These are phyloP conservation scores for Euschistus heros DNA, from an alignment of 1,140 invertebrate genomes.

Conservation along the genomic window DNA sequence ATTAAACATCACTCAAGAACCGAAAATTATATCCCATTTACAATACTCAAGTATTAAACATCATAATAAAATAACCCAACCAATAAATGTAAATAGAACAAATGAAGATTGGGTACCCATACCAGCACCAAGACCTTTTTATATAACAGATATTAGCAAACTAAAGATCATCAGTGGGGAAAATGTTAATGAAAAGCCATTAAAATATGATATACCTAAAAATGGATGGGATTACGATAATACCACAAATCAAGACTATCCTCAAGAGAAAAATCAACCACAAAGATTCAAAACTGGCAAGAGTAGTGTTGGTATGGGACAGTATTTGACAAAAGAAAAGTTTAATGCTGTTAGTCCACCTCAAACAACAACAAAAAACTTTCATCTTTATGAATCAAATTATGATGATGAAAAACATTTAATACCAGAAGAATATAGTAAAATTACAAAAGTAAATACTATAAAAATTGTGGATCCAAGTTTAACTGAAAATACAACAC, in stretches of 20 bases:
- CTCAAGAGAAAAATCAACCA: neutral
- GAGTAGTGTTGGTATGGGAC: too few species aligned
- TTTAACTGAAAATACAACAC: neutral
- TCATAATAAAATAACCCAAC: neutral
- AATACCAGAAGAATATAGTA: too few species aligned
- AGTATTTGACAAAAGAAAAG: too few species aligned
- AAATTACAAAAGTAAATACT: too few species aligned
- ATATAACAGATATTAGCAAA: constrained; percentile 28
- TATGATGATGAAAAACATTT: too few species aligned
- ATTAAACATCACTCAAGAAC: neutral
- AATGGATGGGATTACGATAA: constrained; percentile 3
- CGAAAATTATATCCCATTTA: neutral
- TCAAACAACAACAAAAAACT: too few species aligned
- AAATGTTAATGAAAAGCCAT: neutral
- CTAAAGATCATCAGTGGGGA: neutral
- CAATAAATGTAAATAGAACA: constrained; percentile 21
- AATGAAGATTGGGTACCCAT: constrained; percentile 31
- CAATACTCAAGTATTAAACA: neutral
- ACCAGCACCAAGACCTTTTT: constrained; percentile 30
- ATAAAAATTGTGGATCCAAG: too few species aligned
- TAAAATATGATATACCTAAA: neutral
- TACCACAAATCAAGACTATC: neutral
- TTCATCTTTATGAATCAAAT: too few species aligned
- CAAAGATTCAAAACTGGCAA: too few species aligned
- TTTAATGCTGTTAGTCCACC: too few species aligned